Percentiles rank a stretch among this genome's conserved stretches.
Conservation (phyloP, 1,140 invertebrate species). For the Pseudomyrmex cubaensis region DNA sequence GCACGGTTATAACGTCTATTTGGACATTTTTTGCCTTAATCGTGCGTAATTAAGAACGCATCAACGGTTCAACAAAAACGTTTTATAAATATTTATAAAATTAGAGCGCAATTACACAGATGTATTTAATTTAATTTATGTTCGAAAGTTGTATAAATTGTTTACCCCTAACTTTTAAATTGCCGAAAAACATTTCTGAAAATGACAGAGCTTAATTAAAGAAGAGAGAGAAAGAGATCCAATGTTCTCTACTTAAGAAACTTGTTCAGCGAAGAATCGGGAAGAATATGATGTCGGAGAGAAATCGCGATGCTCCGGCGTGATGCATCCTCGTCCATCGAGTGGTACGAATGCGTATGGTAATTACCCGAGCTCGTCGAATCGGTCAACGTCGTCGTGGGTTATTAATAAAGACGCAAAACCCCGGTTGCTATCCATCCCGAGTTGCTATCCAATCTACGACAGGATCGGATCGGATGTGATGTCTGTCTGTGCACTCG, state of each 20-base stretch:
- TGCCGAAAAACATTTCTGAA: too few relatives aligned
- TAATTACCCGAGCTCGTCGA: slow-evolving; percentile 78
- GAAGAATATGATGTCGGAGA: slow-evolving; percentile 8
- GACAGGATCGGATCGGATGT: slow-evolving; percentile 73
- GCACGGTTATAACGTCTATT: neutral
- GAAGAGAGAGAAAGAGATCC: neutral
- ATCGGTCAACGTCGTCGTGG: slow-evolving; percentile 81
- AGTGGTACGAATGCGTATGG: slow-evolving; percentile 69
- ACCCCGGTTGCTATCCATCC: slow-evolving; percentile 65
- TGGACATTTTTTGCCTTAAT: too few relatives aligned
- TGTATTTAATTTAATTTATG: neutral
- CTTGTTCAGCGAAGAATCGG: slow-evolving; percentile 11
- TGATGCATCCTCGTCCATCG: slow-evolving; percentile 60
- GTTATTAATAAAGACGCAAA: slow-evolving; percentile 83
- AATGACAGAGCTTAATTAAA: too few relatives aligned
- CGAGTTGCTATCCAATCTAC: slow-evolving; percentile 67
- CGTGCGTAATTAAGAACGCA: too few relatives aligned
- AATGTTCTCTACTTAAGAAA: slow-evolving; percentile 3
- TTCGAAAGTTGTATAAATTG: neutral
- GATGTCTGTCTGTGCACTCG: slow-evolving; percentile 50
- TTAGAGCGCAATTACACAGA: too few relatives aligned
- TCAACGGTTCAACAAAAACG: too few relatives aligned
- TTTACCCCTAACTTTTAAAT: too few relatives aligned
- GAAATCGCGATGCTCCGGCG: slow-evolving; percentile 67
- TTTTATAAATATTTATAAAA: too few relatives aligned